These are phyloP conservation scores for Temnothorax longispinosus DNA, from an alignment of 1,140 invertebrate species.

Conservation along the genomic window DNA sequence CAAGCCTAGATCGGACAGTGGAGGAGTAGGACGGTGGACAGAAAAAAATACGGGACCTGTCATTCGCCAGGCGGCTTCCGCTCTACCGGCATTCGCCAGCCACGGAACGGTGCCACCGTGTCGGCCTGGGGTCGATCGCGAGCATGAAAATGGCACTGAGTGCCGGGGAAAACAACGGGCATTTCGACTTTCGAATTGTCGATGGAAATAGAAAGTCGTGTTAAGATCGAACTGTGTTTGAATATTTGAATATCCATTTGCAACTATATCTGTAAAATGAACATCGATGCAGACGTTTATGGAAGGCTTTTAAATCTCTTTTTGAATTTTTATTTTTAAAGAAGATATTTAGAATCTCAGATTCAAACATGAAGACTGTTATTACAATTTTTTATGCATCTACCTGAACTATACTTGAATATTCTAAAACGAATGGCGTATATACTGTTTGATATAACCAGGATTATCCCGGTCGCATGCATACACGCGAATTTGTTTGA, in stretches of 20 bases:
- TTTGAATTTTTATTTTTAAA: background rate
- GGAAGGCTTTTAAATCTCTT: background rate
- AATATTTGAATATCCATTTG: background rate
- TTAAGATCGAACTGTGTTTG: slow-evolving; percentile 22
- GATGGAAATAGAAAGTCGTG: slow-evolving; percentile 15
- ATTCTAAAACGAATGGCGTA: slow-evolving; percentile 8
- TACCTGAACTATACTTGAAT: background rate
- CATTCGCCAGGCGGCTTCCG: slow-evolving; percentile 54
- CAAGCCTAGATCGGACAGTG: slow-evolving; percentile 46
- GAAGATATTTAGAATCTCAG: background rate
- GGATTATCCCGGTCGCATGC: slow-evolving; percentile 43
- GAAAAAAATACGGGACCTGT: slow-evolving; percentile 55
- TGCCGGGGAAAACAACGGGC: slow-evolving; percentile 20
- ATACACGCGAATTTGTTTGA: slow-evolving; percentile 57
- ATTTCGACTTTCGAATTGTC: slow-evolving; percentile 22
- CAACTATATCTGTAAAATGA: background rate
- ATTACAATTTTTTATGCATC: background rate
- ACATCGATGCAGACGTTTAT: background rate
- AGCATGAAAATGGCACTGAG: slow-evolving; percentile 35
- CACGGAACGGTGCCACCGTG: slow-evolving; percentile 15
- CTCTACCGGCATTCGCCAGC: slow-evolving; percentile 45
- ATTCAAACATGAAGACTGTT: background rate
- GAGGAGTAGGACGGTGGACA: background rate
- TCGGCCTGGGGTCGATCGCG: background rate
- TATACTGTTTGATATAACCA: background rate